These are phyloP conservation scores for Dicaeum eximium DNA, from an alignment of 2,113 vertebrate genomes.

Conservation along the genomic window DNA sequence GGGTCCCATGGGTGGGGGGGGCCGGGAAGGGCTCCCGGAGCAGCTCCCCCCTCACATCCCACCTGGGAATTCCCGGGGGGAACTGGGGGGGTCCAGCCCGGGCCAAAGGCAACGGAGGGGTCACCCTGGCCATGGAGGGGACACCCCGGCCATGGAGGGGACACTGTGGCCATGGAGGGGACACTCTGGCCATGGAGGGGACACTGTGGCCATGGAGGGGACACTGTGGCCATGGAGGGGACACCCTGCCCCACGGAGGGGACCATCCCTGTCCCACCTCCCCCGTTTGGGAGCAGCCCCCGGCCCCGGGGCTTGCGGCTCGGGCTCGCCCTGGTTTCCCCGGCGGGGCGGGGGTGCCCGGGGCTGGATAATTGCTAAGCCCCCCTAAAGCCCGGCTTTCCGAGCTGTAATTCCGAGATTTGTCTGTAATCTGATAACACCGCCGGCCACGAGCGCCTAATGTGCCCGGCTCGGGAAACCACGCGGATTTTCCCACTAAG, in stretches of 20 bases:
- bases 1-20: neutral
- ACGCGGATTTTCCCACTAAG: slow-evolving; percentile 48
- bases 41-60: neutral
- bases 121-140: neutral
- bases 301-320: neutral
- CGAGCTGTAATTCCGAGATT: slow-evolving; percentile 50
- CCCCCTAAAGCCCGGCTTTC: slow-evolving; percentile 34
- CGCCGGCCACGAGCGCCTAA: neutral
- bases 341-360: neutral
- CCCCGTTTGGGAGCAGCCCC: fast-evolving
- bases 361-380: slow-evolving; percentile 37
- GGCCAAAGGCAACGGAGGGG: too few relatives aligned
- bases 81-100: too few relatives aligned
- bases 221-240: too few relatives aligned
- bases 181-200: too few relatives aligned
- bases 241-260: neutral
- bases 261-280: neutral
- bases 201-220: too few relatives aligned
- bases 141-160: neutral
- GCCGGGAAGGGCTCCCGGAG: neutral
- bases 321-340: neutral
- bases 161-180: neutral
- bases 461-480: slow-evolving; percentile 25
- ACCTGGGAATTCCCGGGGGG: neutral
- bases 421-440: slow-evolving; percentile 61